Percentiles rank a stretch among this genome's conserved stretches.
These are phyloP conservation scores for Garrulus glandarius DNA, from an alignment of 2,797 vertebrate genomes.

Conservation along the genomic window DNA sequence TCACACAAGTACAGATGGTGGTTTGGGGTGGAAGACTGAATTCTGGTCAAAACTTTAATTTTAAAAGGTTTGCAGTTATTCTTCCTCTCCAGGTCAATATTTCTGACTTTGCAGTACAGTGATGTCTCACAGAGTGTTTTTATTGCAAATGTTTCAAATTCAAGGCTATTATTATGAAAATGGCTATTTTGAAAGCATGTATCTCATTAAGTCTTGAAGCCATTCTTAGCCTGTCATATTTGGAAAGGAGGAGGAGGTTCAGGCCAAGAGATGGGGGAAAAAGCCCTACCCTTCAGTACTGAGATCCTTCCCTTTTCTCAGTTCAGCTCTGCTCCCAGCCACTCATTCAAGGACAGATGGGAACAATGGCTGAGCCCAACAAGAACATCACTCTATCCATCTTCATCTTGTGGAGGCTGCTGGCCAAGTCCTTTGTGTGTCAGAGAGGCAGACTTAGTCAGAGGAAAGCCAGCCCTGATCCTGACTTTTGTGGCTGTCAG, in stretches of 20 bases:
- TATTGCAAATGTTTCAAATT: background rate
- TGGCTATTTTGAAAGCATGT: background rate
- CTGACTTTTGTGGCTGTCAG: background rate
- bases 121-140: background rate
- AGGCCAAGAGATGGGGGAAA: background rate
- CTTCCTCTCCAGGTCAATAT: background rate
- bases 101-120: background rate
- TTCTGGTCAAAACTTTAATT: background rate
- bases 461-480: background rate
- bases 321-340: fast-evolving
- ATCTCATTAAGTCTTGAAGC: background rate
- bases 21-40: background rate
- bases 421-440: background rate
- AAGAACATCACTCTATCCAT: background rate
- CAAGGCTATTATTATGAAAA: background rate
- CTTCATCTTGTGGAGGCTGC: background rate
- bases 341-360: fast-evolving
- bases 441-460: background rate
- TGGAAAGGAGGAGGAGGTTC: background rate
- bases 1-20: fast-evolving
- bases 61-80: background rate
- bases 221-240: background rate
- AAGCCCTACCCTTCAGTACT: background rate
- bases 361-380: background rate
- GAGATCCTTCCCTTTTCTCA: background rate